Conservation (phyloP, 2,797 vertebrate genomes). For the Silurus aristotelis region DNA sequence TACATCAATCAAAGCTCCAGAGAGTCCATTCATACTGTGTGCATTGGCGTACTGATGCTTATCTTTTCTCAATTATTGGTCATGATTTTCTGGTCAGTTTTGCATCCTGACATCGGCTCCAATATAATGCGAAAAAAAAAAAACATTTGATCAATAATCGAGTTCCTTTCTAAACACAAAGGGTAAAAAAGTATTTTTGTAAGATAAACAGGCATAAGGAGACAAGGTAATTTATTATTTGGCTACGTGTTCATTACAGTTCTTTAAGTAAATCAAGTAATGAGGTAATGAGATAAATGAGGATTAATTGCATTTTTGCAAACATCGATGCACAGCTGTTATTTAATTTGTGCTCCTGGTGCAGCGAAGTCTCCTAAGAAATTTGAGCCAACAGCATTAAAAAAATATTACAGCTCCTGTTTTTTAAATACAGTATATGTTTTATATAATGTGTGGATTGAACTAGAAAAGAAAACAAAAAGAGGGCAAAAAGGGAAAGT, state of each 20-base stretch:
- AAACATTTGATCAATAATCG: conserved; percentile 41
- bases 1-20: conserved; percentile 23
- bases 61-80: conserved; percentile 26
- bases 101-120: conserved; percentile 38
- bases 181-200: conserved; percentile 57
- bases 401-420: conserved; percentile 27
- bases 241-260: conserved; percentile 55
- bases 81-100: conserved; percentile 40
- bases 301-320: conserved; percentile 62
- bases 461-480: background rate
- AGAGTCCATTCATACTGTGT: conserved; percentile 6
- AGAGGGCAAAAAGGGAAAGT: background rate
- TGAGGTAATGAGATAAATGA: conserved; percentile 56
- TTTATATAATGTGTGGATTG: conserved; percentile 16
- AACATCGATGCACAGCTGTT: conserved; percentile 60
- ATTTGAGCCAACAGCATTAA: conserved; percentile 49
- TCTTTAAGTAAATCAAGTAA: conserved; percentile 55
- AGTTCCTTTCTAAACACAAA: conserved; percentile 26
- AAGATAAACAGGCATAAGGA: conserved; percentile 42
- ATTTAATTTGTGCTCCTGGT: conserved; percentile 60
- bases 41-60: conserved; percentile 23
- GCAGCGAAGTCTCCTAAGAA: conserved; percentile 42
- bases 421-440: conserved; percentile 1
- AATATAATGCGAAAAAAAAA: conserved; percentile 15
- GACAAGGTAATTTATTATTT: conserved; percentile 61